Base-by-base conservation (phyloP, 2,888 invertebrate genomes). In the Drosophila kanekoi region DNA sequence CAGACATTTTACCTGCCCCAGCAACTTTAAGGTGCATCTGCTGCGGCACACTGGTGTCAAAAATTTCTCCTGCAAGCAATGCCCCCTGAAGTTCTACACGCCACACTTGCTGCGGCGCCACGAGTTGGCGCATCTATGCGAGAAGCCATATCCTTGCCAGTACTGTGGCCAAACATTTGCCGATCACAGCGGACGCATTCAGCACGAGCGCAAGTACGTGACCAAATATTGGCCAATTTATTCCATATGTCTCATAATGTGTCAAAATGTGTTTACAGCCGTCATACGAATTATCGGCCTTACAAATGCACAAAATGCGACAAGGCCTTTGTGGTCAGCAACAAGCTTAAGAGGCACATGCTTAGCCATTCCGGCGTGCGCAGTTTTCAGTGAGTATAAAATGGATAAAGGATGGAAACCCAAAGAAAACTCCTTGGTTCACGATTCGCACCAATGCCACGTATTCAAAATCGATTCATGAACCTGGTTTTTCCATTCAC, bases 221-320 rank as follows among this genome's bases (percentile, higher is more conserved):
- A 1, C 3, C 4, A 33, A 33, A 41, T 2, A 45, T 16, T 28
- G 10, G 0, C 9, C 3, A 3, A 11, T 14, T 2, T 16, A 9
- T 20, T 14, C 3, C 11, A 4, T 6, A 32, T 1, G 2, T 10
- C 23, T 20, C n/a, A 9, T 43, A 37, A 18, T 1, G 11, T 20
- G 1, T 3, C 0, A 10, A 10, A n/a, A n/a, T n/a, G n/a, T n/a
- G 28, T n/a, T 51, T 33, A 2, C 43, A 85, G 85, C 28, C 87
- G 77, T 4, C 85, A 85, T 28, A 86, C 88, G 2, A 75, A 82
- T 8, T 71, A 75, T 9, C 75, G 65, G 13, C 85, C 85, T 0
- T 89, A 67, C 20, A 89, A 89, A 48, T 85, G 85, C 59, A 67
- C 44, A 8, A 75, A 77, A n/a, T 85, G 85, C 20, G 89, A 75